Percentiles rank a stretch among this genome's conserved stretches.
These are phyloP conservation scores for Tortrix viridana DNA, from an alignment of 2,888 invertebrate species.

Conservation along the genomic window DNA sequence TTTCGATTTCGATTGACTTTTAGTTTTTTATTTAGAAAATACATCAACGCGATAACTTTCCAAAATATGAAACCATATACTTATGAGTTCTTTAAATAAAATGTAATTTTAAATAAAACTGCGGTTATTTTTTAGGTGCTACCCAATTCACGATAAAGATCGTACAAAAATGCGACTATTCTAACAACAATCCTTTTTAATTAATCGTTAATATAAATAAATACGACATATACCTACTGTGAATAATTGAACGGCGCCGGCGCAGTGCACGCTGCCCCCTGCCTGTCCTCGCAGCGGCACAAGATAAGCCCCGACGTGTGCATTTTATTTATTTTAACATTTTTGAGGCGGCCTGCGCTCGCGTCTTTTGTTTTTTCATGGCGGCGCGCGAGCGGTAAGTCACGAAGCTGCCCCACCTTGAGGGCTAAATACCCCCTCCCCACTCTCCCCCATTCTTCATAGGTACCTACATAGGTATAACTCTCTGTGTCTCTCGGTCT, in stretches of 20 bases:
- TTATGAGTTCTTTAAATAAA: too few relatives aligned
- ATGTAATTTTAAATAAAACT: too few relatives aligned
- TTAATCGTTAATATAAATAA: neutral
- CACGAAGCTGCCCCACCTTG: constrained; percentile 79
- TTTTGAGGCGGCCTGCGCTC: constrained; percentile 71
- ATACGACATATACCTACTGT: constrained; percentile 15
- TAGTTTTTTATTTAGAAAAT: too few relatives aligned
- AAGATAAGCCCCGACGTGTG: constrained; percentile 80
- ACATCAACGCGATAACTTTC: too few relatives aligned
- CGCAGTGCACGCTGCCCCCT: constrained; percentile 60
- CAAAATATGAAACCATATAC: too few relatives aligned
- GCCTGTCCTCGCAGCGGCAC: constrained; percentile 67
- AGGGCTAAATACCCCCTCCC: constrained; percentile 75
- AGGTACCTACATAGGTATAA: too few relatives aligned
- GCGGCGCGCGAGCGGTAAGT: constrained; percentile 74
- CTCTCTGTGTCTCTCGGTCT: too few relatives aligned
- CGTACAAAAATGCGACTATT: too few relatives aligned
- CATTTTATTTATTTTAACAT: constrained; percentile 84
- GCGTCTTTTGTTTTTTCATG: constrained; percentile 66
- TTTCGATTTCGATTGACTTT: too few relatives aligned
- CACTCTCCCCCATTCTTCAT: constrained; percentile 34
- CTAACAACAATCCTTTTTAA: too few relatives aligned
- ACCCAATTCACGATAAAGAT: too few relatives aligned
- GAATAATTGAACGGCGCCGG: constrained; percentile 38
- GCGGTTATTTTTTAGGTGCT: too few relatives aligned